phyloP scores from a whole-genome alignment of 2,113 vertebrate species.

The Australoheros scitulus region DNA sequence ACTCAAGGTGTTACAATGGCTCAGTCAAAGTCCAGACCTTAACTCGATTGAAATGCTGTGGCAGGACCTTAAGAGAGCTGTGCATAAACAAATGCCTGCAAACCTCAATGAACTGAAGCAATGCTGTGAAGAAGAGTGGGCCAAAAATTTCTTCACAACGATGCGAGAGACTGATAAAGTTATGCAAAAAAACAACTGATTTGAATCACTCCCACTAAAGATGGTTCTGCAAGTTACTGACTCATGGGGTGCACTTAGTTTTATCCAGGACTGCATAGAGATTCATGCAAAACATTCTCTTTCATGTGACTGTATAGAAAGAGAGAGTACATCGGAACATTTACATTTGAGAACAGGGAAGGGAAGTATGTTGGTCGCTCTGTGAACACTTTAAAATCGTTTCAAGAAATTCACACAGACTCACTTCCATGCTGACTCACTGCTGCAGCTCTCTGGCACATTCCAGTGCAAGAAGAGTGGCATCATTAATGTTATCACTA shows the following conservation, averaged over 20 bases:
- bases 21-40: not conserved
- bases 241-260: not conserved
- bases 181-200: not conserved
- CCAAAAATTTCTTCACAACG: not conserved
- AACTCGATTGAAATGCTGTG: not conserved
- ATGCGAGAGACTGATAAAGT: not conserved
- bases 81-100: not conserved
- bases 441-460: not conserved
- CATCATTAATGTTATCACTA: not conserved
- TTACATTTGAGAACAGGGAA: not conserved
- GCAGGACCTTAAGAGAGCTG: not conserved
- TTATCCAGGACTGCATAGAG: not conserved
- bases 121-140: rapidly evolving
- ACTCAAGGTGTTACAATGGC: not conserved
- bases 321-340: not conserved
- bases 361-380: not conserved
- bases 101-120: not conserved
- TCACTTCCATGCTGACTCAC: not conserved
- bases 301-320: not conserved
- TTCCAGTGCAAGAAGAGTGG: not conserved
- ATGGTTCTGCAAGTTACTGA: not conserved
- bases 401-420: not conserved
- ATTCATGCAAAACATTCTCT: not conserved
- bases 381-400: not conserved
- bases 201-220: rapidly evolving